phyloP scores from a whole-genome alignment of 2,797 vertebrate species.

The Siniperca undulata region DNA sequence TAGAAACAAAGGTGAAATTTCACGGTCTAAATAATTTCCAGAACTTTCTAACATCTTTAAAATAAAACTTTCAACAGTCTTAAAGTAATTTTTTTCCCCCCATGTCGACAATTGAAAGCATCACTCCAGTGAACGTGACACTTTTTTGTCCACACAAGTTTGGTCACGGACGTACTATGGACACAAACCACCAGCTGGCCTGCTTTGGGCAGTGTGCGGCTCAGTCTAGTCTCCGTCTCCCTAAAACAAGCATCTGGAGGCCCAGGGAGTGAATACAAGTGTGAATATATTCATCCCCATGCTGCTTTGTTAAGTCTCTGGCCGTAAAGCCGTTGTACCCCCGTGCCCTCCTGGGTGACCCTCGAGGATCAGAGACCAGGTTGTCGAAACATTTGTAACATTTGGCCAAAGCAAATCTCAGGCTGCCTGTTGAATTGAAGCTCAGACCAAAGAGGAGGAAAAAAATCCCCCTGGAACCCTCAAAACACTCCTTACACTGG shows the following conservation, averaged over 20 bases:
- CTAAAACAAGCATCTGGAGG: conserved; percentile 82
- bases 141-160: conserved; percentile 53
- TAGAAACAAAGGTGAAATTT: background rate
- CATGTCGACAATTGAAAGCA: conserved; percentile 20
- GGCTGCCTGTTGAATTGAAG: conserved; percentile 85
- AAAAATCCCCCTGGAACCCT: conserved; percentile 77
- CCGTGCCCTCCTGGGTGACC: conserved; percentile 78
- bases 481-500: conserved; percentile 73
- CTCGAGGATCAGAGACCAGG: conserved; percentile 87
- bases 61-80: conserved; percentile 2
- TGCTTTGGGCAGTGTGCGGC: conserved; percentile 48
- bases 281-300: conserved; percentile 84
- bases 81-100: conserved; percentile 36
- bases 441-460: conserved; percentile 74
- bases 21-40: background rate
- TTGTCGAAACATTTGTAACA: conserved; percentile 93
- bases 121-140: conserved; percentile 56
- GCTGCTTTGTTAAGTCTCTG: conserved; percentile 82
- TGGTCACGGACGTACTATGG: conserved; percentile 28
- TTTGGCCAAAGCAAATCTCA: conserved; percentile 90
- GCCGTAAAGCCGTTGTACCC: conserved; percentile 78
- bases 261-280: conserved; percentile 71
- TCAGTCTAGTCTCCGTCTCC: conserved; percentile 60
- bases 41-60: conserved; percentile 14
- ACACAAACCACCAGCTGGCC: conserved; percentile 66